A percentile compares a stretch with the other conserved stretches of the same genome.
Evolutionary conservation across 1,140 invertebrate species (phyloP).

Genomic region (Watersipora subatra): DNA sequence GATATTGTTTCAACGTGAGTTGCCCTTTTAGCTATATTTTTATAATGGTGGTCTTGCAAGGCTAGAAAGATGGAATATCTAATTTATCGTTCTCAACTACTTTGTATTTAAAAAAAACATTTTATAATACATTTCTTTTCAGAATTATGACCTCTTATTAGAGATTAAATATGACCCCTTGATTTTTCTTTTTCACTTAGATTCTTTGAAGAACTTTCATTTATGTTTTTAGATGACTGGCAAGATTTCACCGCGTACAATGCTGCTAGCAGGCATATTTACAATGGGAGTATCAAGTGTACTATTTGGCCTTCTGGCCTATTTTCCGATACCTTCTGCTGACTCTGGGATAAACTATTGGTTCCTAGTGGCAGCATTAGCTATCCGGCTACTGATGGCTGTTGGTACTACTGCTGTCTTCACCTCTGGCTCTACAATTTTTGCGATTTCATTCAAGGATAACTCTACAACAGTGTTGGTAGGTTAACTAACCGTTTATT

Average conservation of each 20-base stretch:
- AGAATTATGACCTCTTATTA: not conserved
- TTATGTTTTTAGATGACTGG: not conserved
- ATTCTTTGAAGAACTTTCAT: not conserved
- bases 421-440: not conserved
- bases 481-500: not conserved
- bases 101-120: not conserved
- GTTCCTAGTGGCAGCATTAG: not conserved
- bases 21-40: not conserved
- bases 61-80: not conserved
- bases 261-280: not conserved
- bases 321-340: not conserved
- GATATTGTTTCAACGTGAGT: not conserved
- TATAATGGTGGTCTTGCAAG: too few relatives aligned
- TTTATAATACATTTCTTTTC: not conserved
- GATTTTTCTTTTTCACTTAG: not conserved
- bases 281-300: not conserved
- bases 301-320: not conserved
- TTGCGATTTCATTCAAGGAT: not conserved
- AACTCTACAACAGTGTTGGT: not conserved
- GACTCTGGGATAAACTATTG: not conserved
- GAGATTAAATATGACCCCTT: not conserved
- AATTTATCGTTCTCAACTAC: not conserved
- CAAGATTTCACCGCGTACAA: not conserved
- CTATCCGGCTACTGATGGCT: not conserved
- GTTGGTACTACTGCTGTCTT: not conserved